Percentiles rank a stretch among this genome's conserved stretches.
Conservation (phyloP, 2,797 vertebrate genomes). For the Phyllotis vaccarum region DNA sequence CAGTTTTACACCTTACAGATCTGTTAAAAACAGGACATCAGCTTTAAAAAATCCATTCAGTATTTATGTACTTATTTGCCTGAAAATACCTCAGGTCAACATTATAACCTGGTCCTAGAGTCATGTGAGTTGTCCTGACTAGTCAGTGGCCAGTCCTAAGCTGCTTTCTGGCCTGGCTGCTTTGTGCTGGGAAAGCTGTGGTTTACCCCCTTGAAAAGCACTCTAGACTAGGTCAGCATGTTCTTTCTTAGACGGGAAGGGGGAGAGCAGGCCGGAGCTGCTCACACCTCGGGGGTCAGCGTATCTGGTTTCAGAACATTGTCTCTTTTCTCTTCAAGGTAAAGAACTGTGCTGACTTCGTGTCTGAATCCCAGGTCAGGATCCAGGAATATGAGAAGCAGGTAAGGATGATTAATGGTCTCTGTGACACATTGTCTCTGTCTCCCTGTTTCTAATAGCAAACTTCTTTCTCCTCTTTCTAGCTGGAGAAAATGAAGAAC, state of each 20-base stretch:
- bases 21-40: background rate
- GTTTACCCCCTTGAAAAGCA: background rate
- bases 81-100: background rate
- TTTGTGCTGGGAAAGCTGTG: background rate
- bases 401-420: constrained; percentile 82
- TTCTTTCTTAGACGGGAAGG: background rate
- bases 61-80: background rate
- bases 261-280: background rate
- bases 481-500: constrained; percentile 91
- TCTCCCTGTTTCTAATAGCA: rapidly evolving
- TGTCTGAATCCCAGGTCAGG: constrained; percentile 92
- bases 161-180: background rate
- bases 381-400: constrained; percentile 90
- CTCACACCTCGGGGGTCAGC: rapidly evolving
- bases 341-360: constrained; percentile 87
- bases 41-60: background rate
- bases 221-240: rapidly evolving
- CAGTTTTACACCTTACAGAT: background rate
- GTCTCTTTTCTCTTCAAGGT: constrained; percentile 83
- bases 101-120: background rate
- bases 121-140: background rate
- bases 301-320: constrained; percentile 18
- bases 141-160: background rate
- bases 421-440: background rate
- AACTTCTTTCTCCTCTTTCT: constrained; percentile 48